Evolutionary conservation across 2,113 vertebrate species (phyloP).

Genomic region (Colius striatus): DNA sequence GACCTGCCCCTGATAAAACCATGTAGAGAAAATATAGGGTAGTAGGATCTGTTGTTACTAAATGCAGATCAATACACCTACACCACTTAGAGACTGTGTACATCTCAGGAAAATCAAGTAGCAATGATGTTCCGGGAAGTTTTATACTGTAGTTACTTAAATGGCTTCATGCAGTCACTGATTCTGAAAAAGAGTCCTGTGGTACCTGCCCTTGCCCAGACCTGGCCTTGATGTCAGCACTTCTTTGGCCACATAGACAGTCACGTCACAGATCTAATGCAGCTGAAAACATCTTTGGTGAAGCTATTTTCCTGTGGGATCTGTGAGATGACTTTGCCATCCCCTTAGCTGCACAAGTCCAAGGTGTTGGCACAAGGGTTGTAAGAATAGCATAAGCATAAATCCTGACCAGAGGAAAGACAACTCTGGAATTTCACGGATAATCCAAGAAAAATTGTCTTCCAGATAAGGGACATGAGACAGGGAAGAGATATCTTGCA

Average conservation of each 20-base stretch:
- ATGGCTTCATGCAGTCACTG: neutral
- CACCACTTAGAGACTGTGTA: neutral
- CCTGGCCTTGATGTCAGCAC: neutral
- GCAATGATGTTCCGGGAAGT: neutral
- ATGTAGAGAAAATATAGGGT: neutral
- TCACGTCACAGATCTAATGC: fast-evolving
- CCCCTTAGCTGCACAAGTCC: neutral
- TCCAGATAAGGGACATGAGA: neutral
- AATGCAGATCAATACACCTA: neutral
- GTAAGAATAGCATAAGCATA: too few relatives aligned
- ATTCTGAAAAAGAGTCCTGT: neutral
- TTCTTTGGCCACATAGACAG: neutral
- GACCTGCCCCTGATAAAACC: neutral
- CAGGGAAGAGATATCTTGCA: neutral
- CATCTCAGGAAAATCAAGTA: neutral
- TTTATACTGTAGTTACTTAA: neutral
- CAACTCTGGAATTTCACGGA: fast-evolving
- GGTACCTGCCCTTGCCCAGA: neutral
- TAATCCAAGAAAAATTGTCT: neutral
- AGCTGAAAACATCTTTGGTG: neutral
- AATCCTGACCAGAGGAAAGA: neutral
- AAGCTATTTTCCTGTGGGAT: neutral
- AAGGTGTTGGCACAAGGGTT: neutral
- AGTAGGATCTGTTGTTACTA: neutral
- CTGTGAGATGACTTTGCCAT: neutral